Evolutionary conservation across 2,888 invertebrate species (phyloP).

Genomic region (Ramazzottius varieornatus): DNA sequence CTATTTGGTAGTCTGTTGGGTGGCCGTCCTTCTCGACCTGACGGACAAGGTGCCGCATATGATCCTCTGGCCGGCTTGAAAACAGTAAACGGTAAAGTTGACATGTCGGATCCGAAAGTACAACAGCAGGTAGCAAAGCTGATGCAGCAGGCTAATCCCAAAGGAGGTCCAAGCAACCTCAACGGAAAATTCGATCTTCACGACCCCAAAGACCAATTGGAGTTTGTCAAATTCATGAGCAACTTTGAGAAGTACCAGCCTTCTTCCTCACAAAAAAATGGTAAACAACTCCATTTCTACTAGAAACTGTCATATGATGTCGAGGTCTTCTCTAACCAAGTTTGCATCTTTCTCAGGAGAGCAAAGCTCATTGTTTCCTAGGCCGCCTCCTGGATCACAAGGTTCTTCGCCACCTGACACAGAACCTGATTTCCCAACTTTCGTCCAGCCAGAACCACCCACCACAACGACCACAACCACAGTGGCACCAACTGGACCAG

Average conservation of each 20-base stretch:
- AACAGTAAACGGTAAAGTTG: not conserved
- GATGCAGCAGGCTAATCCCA: not conserved
- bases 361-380: not conserved
- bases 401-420: not conserved
- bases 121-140: not conserved
- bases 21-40: not conserved
- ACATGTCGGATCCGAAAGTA: not conserved
- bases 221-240: not conserved
- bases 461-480: not conserved
- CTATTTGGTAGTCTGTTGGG: not conserved
- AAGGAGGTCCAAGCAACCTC: not conserved
- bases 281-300: too few relatives aligned
- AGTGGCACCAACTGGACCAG: not conserved
- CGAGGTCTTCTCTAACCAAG: too few relatives aligned
- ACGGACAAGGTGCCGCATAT: not conserved
- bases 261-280: not conserved
- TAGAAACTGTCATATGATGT: too few relatives aligned
- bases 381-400: not conserved
- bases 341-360: too few relatives aligned
- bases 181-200: not conserved
- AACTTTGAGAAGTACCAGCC: not conserved
- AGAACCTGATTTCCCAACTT: too few relatives aligned
- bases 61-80: not conserved
- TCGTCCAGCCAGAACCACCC: not conserved
- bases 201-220: not conserved